phyloP scores from a whole-genome alignment of 2,888 invertebrate species.

The Scaptomyza reducta region DNA sequence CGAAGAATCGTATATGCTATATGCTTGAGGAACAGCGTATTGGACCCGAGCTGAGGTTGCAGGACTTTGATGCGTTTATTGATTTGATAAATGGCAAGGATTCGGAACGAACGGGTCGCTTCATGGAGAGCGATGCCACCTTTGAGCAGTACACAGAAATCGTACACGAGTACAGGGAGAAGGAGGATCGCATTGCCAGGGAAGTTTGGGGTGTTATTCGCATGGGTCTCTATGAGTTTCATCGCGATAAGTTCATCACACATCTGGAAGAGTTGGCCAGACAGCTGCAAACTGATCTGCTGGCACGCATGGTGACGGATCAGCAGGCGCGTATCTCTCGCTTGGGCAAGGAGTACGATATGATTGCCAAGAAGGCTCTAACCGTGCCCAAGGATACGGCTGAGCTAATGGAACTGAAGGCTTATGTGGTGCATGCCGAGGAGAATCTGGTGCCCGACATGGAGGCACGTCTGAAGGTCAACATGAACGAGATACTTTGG shows the following conservation, averaged over 20 bases:
- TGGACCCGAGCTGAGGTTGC: constrained; percentile 89
- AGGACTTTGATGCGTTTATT: constrained; percentile 92
- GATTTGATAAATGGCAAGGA: constrained; percentile 89
- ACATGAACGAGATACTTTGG: constrained; percentile 90
- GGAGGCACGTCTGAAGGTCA: constrained; percentile 89
- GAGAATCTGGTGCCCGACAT: constrained; percentile 88
- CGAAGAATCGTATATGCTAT: constrained; percentile 87
- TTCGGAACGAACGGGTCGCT: constrained; percentile 86
- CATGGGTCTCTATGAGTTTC: constrained; percentile 94
- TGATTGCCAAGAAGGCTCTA: constrained; percentile 91
- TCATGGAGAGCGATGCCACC: constrained; percentile 87
- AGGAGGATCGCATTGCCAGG: constrained; percentile 87
- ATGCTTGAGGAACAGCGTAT: constrained; percentile 89
- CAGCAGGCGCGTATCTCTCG: constrained; percentile 91
- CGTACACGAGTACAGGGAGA: constrained; percentile 87
- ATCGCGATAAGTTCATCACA: constrained; percentile 91
- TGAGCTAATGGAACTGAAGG: constrained; percentile 92
- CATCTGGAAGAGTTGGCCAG: constrained; percentile 89
- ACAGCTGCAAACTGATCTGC: constrained; percentile 88
- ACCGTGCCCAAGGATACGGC: constrained; percentile 93
- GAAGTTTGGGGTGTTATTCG: constrained; percentile 87
- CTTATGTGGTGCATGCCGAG: constrained; percentile 91
- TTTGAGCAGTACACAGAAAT: constrained; percentile 88
- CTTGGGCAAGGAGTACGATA: constrained; percentile 94
- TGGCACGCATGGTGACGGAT: constrained; percentile 90